Evolutionary conservation across 2,113 vertebrate genomes (phyloP).

Genomic region (Elanus axillaris): DNA sequence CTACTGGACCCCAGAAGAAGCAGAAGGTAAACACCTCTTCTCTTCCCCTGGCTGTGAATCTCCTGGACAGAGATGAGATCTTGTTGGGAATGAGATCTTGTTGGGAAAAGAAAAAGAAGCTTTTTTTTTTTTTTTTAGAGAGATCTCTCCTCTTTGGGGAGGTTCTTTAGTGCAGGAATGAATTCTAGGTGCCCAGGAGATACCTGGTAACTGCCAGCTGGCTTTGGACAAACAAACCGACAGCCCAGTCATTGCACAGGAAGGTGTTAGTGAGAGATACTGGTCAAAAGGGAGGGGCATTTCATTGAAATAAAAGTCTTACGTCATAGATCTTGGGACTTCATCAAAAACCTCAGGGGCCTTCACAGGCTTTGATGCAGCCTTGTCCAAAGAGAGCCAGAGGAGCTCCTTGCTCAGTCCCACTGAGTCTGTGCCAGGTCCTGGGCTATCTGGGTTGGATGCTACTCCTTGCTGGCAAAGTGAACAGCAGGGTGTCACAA

Average conservation of each 20-base stretch:
- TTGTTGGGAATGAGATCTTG: background rate
- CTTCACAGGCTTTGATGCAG: background rate
- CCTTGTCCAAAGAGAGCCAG: background rate
- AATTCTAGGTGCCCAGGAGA: background rate
- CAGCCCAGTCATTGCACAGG: background rate
- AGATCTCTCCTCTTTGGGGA: background rate
- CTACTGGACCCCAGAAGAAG: conserved; percentile 97
- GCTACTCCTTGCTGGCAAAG: background rate
- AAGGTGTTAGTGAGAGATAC: background rate
- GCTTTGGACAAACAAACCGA: background rate
- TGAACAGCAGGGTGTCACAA: background rate
- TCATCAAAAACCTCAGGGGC: background rate
- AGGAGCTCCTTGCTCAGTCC: background rate
- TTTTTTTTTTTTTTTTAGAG: background rate
- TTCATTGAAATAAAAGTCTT: background rate
- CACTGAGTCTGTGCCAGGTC: background rate
- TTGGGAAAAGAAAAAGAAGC: background rate
- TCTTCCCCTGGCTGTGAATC: background rate
- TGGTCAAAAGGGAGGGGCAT: background rate
- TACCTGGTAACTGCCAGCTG: background rate
- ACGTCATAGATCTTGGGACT: background rate
- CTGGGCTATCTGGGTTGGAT: background rate
- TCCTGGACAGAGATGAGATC: background rate
- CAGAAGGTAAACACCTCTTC: conserved; percentile 80
- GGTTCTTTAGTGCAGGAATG: background rate